A percentile compares a stretch with the other conserved stretches of the same genome.
phyloP scores from a whole-genome alignment of 2,888 invertebrate species.

The Drymonia ruficornis region DNA sequence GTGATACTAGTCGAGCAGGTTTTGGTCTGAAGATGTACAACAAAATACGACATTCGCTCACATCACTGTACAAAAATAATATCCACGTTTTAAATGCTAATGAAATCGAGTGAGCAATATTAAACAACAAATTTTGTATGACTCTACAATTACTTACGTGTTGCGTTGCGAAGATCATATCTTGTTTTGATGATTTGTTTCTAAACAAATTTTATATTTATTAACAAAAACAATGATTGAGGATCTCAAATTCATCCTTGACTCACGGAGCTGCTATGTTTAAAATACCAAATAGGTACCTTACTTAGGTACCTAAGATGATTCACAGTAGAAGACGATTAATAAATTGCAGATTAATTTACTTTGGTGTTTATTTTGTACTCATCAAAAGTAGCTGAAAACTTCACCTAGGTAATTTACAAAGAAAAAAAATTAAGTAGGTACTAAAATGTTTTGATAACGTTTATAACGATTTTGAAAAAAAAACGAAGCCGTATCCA shows the following conservation, averaged over 20 bases:
- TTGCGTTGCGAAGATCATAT: constrained; percentile 9
- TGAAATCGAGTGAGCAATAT: constrained; percentile 26
- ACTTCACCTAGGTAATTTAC: too few relatives aligned
- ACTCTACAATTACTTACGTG: constrained; percentile 7
- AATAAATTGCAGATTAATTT: too few relatives aligned
- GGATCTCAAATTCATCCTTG: not conserved
- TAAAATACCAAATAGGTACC: not conserved
- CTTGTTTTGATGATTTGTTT: constrained; percentile 1
- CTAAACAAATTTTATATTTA: not conserved
- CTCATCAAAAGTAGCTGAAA: too few relatives aligned
- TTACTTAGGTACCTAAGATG: not conserved
- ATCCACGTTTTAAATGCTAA: constrained; percentile 28
- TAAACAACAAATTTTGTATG: constrained; percentile 22
- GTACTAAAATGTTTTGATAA: too few relatives aligned
- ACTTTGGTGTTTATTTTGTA: too few relatives aligned
- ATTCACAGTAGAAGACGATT: not conserved
- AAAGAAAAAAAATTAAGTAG: too few relatives aligned
- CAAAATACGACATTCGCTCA: constrained; percentile 34
- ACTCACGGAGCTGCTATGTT: not conserved
- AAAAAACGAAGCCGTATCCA: too few relatives aligned
- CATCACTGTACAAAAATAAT: constrained; percentile 14
- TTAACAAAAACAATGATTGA: not conserved
- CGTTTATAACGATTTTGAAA: too few relatives aligned
- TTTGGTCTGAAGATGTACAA: constrained; percentile 56
- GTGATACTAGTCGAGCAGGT: constrained; percentile 59